A percentile compares a stretch with the other conserved stretches of the same genome.
phyloP scores from a whole-genome alignment of 2,113 vertebrate species.

The Oryctolagus cuniculus region DNA sequence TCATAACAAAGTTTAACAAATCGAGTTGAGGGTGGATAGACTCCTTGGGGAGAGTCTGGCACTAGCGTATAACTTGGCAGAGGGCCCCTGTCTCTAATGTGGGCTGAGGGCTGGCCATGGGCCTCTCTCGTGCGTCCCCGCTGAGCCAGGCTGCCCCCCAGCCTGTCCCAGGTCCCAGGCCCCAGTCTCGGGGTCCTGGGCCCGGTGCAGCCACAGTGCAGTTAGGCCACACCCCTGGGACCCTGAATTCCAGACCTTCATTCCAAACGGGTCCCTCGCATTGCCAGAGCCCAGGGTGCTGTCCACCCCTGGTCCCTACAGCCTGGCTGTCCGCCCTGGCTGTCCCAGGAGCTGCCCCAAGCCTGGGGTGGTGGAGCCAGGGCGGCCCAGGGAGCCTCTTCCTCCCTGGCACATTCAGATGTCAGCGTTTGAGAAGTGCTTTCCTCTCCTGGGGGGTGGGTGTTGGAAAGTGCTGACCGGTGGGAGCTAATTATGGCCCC shows the following conservation, averaged over 20 bases:
- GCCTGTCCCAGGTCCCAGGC: not conserved
- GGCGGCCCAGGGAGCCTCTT: slow-evolving; percentile 82
- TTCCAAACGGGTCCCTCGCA: not conserved
- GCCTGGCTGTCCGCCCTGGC: slow-evolving; percentile 56
- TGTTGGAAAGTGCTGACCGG: slow-evolving; percentile 68
- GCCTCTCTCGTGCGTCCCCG: fast-evolving
- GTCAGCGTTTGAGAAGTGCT: slow-evolving; percentile 85
- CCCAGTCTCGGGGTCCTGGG: fast-evolving
- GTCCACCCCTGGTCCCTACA: slow-evolving; percentile 72
- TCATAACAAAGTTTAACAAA: too few species aligned
- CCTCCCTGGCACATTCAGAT: slow-evolving; percentile 84
- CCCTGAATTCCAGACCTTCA: not conserved
- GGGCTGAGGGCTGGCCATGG: not conserved
- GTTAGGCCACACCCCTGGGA: not conserved
- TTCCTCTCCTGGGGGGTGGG: slow-evolving; percentile 79
- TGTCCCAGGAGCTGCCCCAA: slow-evolving; percentile 69
- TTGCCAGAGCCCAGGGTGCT: not conserved
- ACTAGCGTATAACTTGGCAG: fast-evolving
- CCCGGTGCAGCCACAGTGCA: not conserved
- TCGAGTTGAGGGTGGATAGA: not conserved
- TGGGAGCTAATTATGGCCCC: slow-evolving; percentile 62
- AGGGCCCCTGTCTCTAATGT: fast-evolving
- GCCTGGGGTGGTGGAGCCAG: slow-evolving; percentile 65
- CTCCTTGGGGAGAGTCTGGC: fast-evolving
- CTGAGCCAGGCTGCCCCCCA: not conserved